Evolutionary conservation across 2,113 vertebrate species (phyloP).

Genomic region (Opisthocomus hoazin): DNA sequence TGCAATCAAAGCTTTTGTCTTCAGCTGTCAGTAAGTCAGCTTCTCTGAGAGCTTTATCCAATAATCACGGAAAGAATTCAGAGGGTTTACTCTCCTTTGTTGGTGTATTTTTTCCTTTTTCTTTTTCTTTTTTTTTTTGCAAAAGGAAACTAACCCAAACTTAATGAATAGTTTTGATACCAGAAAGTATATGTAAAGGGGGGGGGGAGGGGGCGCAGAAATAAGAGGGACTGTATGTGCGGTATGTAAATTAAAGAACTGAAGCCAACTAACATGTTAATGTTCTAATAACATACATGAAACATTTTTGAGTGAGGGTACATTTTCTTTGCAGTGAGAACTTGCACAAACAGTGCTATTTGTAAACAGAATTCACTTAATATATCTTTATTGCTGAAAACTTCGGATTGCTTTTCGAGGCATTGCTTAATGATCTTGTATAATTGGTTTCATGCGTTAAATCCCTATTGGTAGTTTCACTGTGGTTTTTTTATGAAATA

Average conservation of each 20-base stretch:
- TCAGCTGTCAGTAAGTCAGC: neutral
- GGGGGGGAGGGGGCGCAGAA: too few species aligned
- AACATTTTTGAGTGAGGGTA: neutral
- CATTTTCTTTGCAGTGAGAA: neutral
- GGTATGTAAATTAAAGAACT: neutral
- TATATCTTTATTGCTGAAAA: neutral
- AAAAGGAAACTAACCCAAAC: neutral
- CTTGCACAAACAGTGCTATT: neutral
- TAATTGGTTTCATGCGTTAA: constrained; percentile 41
- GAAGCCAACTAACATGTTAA: neutral
- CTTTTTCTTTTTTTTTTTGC: neutral
- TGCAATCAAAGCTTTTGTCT: constrained; percentile 54
- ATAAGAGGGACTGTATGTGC: neutral
- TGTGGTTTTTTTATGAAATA: constrained; percentile 65
- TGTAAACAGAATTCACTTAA: neutral
- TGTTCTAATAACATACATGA: neutral
- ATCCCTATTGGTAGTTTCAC: constrained; percentile 53
- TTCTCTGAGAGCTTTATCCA: neutral
- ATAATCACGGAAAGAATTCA: neutral
- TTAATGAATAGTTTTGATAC: neutral
- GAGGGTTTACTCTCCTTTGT: neutral
- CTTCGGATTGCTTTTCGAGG: neutral
- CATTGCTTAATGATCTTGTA: constrained; percentile 32
- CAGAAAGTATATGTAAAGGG: neutral
- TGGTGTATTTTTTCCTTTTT: neutral